Percentiles rank a stretch among this genome's conserved stretches.
These are phyloP conservation scores for Amblyteles armatorius DNA, from an alignment of 2,888 invertebrate species.

Conservation along the genomic window DNA sequence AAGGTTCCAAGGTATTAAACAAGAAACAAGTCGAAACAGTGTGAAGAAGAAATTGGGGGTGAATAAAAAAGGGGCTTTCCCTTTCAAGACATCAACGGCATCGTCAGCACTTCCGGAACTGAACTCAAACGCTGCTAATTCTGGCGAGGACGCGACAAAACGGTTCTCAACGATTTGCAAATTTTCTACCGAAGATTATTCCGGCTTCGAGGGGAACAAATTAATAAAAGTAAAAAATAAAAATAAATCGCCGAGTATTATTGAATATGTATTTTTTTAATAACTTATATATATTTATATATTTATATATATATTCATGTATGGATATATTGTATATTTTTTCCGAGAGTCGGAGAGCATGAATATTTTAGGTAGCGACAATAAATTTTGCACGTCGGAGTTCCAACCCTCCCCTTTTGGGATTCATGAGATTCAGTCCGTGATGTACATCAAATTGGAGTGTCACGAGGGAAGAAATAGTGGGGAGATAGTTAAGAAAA, in stretches of 20 bases:
- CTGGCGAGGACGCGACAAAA: not conserved
- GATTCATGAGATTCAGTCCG: conserved; percentile 63
- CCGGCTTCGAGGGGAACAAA: not conserved
- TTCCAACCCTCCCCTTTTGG: not conserved
- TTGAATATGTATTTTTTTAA: conserved; percentile 27
- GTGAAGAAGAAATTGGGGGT: not conserved
- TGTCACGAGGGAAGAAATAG: conserved; percentile 53
- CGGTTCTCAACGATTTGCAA: not conserved
- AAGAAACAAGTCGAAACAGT: conserved; percentile 29
- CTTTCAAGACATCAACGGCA: conserved; percentile 3
- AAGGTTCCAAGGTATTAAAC: conserved; percentile 35
- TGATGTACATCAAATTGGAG: conserved; percentile 66
- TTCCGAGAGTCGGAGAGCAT: conserved; percentile 9
- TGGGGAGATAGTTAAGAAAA: conserved; percentile 26
- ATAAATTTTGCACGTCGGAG: conserved; percentile 16
- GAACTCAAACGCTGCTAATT: conserved; percentile 3
- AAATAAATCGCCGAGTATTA: conserved; percentile 4
- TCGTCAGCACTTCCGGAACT: conserved; percentile 25
- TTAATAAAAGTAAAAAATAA: too few species aligned
- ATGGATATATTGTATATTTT: not conserved
- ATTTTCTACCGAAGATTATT: not conserved
- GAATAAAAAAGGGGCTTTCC: not conserved
- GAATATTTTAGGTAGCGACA: conserved; percentile 44
- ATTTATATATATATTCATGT: conserved; percentile 1
- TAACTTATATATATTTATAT: not conserved